These are phyloP conservation scores for Parazoanthus swiftii DNA, from an alignment of 92 coral and sea anemone species.

Conservation along the genomic window DNA sequence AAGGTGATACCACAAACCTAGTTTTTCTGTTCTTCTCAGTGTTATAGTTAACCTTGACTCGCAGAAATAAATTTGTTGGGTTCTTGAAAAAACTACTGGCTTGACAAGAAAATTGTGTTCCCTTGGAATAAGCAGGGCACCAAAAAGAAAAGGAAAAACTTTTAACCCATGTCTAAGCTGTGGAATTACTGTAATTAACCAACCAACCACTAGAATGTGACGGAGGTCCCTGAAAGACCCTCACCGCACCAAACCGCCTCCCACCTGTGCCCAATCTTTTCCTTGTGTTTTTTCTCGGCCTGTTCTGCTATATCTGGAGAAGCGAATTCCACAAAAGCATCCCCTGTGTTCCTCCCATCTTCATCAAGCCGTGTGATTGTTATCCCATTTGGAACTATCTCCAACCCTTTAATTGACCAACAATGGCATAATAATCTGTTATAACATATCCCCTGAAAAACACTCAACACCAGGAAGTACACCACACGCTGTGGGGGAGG, in stretches of 20 bases:
- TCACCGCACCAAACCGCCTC: constrained; percentile 73
- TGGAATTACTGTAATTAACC: constrained; percentile 12
- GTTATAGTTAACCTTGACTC: too few species aligned
- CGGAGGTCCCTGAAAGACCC: constrained; percentile 87
- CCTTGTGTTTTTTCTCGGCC: constrained; percentile 35
- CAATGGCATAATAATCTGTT: constrained; percentile 10
- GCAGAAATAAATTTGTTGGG: too few species aligned
- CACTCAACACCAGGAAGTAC: background rate
- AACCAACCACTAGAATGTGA: constrained; percentile 61
- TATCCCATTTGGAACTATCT: constrained; percentile 99
- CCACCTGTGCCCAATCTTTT: constrained; percentile 99
- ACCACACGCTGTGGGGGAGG: background rate
- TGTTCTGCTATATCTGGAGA: too few species aligned
- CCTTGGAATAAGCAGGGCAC: too few species aligned
- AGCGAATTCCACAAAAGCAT: constrained; percentile 73
- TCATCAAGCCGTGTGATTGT: constrained; percentile 96
- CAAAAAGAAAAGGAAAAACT: too few species aligned
- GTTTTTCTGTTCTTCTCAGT: too few species aligned
- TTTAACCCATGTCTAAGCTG: background rate
- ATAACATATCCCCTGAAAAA: background rate
- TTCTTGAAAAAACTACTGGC: too few species aligned
- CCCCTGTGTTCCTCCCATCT: constrained; percentile 99
- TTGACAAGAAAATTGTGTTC: too few species aligned
- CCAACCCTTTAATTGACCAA: constrained; percentile 98
- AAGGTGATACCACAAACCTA: too few species aligned